Percentiles rank a stretch among this genome's conserved stretches.
Evolutionary conservation across 2,888 invertebrate species (phyloP).

Genomic region (Orthosia cruda): DNA sequence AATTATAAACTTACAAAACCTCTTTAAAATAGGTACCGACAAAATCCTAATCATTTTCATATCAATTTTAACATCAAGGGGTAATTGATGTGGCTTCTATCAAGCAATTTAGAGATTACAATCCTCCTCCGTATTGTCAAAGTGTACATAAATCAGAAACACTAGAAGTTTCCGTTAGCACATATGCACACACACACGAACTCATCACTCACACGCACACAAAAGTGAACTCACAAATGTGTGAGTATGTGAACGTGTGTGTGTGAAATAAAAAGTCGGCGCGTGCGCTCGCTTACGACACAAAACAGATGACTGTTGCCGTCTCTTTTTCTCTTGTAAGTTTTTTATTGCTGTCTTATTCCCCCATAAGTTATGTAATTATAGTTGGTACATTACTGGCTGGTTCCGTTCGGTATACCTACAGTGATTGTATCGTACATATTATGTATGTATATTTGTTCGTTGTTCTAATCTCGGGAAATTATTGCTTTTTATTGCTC

Average conservation of each 20-base stretch:
- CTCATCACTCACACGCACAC: constrained; percentile 57
- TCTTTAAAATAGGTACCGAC: constrained; percentile 1
- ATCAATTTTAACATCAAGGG: constrained; percentile 48
- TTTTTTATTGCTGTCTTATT: constrained; percentile 53
- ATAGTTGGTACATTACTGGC: constrained; percentile 78
- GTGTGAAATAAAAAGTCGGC: constrained; percentile 80
- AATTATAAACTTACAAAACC: constrained; percentile 47
- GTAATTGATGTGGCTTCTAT: constrained; percentile 34
- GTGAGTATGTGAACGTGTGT: constrained; percentile 67
- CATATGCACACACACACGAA: constrained; percentile 50
- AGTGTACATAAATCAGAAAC: constrained; percentile 77
- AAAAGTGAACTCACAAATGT: constrained; percentile 50
- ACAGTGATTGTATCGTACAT: constrained; percentile 66
- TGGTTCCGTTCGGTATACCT: constrained; percentile 70
- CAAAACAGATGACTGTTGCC: constrained; percentile 78
- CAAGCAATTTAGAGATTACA: constrained; percentile 73
- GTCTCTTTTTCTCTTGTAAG: constrained; percentile 68
- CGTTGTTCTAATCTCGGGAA: constrained; percentile 62
- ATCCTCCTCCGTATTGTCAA: constrained; percentile 79
- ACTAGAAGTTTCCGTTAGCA: constrained; percentile 87
- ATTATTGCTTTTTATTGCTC: constrained; percentile 65
- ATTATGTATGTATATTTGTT: constrained; percentile 52
- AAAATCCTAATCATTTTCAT: constrained; percentile 43
- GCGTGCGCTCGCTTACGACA: constrained; percentile 83
- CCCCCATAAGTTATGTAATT: constrained; percentile 78